Percentiles rank a stretch among this genome's conserved stretches.
phyloP scores from a whole-genome alignment of 2,888 invertebrate genomes.

The Eupeodes latifasciatus region DNA sequence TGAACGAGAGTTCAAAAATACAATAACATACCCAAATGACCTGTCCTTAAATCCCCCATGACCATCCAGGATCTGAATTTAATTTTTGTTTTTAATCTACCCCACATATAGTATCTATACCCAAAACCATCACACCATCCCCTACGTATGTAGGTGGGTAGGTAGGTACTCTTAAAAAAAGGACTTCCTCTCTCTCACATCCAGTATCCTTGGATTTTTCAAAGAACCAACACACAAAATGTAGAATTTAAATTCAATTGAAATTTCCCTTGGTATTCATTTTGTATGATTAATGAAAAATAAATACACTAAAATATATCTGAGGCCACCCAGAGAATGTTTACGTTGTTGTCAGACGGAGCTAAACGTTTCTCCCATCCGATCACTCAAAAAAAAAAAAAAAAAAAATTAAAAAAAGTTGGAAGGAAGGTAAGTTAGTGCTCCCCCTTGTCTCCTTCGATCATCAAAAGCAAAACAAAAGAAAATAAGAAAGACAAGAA shows the following conservation, averaged over 20 bases:
- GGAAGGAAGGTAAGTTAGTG: neutral
- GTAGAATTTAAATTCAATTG: conserved; percentile 37
- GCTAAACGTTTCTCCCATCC: neutral
- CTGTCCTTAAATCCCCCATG: conserved; percentile 15
- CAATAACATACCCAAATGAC: conserved; percentile 13
- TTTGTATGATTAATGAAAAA: conserved; percentile 68
- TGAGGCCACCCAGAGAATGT: neutral
- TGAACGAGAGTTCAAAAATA: neutral
- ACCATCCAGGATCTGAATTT: neutral
- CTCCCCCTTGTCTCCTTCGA: conserved; percentile 8
- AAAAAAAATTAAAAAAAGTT: neutral
- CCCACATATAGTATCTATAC: no score
- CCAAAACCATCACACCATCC: no score
- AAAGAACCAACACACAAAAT: neutral
- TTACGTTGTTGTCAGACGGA: neutral
- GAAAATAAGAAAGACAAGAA: neutral
- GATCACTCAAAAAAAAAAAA: neutral
- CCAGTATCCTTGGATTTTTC: neutral
- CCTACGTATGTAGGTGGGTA: no score
- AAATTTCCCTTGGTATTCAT: conserved; percentile 45
- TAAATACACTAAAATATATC: conserved; percentile 61
- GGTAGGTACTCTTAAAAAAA: neutral
- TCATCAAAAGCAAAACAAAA: conserved; percentile 10
- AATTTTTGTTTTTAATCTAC: conserved; percentile 11
- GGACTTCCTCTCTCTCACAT: neutral